phyloP scores from a whole-genome alignment of 2,797 vertebrate species.

The Neosalanx taihuensis region DNA sequence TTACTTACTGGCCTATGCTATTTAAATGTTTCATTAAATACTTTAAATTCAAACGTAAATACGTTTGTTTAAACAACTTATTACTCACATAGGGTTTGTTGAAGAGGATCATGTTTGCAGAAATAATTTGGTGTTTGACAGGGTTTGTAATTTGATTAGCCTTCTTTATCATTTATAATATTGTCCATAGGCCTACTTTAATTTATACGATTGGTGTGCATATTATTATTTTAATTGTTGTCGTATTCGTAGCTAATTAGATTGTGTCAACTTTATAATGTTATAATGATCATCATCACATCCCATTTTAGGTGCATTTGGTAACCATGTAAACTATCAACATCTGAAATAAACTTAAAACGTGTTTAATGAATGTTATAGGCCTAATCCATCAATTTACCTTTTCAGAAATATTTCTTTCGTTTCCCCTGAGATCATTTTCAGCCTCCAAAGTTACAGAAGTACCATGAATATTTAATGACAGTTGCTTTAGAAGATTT shows the following conservation, averaged over 20 bases:
- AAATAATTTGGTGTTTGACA: too few species aligned
- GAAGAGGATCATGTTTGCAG: too few species aligned
- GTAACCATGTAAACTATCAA: not conserved
- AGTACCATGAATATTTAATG: conserved; percentile 74
- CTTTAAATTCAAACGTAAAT: not conserved
- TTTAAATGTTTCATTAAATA: not conserved
- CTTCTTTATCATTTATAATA: too few species aligned
- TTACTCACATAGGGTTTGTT: too few species aligned
- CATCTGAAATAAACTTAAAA: conserved; percentile 14
- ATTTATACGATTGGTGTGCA: too few species aligned
- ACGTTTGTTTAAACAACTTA: too few species aligned
- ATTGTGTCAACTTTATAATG: not conserved
- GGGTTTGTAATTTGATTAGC: too few species aligned
- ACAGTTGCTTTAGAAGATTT: conserved; percentile 57
- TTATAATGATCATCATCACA: not conserved
- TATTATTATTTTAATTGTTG: too few species aligned
- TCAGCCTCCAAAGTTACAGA: conserved; percentile 45
- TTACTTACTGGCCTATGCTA: not conserved
- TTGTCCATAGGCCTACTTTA: not conserved
- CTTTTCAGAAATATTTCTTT: conserved; percentile 42
- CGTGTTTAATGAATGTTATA: conserved; percentile 36
- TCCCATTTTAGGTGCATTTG: not conserved
- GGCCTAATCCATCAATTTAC: conserved; percentile 44
- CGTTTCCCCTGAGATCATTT: conserved; percentile 44
- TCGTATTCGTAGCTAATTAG: too few species aligned